Conservation (phyloP, 2,797 vertebrate genomes). For the Pteropus rufus region DNA sequence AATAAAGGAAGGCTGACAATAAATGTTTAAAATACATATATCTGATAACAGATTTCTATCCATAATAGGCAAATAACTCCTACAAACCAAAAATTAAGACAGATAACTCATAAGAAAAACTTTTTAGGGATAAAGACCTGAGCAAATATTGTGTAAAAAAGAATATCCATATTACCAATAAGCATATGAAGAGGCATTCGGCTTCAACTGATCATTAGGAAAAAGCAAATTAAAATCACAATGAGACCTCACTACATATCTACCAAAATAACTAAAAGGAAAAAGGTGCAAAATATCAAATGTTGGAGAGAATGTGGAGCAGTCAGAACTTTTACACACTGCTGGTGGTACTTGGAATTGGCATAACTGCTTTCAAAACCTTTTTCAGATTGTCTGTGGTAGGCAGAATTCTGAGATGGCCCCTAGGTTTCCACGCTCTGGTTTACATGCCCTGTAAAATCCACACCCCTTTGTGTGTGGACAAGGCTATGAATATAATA, state of each 20-base stretch:
- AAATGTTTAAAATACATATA: background rate
- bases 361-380: background rate
- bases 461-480: background rate
- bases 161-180: background rate
- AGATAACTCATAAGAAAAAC: background rate
- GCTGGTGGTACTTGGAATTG: background rate
- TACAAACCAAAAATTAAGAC: background rate
- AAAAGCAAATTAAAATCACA: background rate
- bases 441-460: background rate
- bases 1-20: background rate
- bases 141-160: background rate
- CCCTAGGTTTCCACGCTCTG: background rate
- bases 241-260: background rate
- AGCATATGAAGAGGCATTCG: background rate
- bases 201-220: background rate
- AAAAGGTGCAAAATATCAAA: background rate
- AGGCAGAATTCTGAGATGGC: background rate
- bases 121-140: background rate
- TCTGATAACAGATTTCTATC: background rate
- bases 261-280: background rate
- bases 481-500: background rate
- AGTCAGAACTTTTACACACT: background rate
- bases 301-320: background rate
- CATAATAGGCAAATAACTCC: background rate
- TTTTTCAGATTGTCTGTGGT: background rate